Conservation (phyloP, 2,113 vertebrate genomes). For the cattle (Bos taurus) region ARS-UCD2.0 NC_037328.1:140077001-140077500, state of each 20-base stretch:
- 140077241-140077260: background rate
- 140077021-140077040: too few relatives aligned
- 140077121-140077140: background rate
- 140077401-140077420: background rate
- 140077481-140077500: accelerated
- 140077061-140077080: background rate
- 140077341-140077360: background rate
- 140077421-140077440: background rate
- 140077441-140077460: background rate
- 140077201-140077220: background rate
- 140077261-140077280: background rate
- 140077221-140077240: background rate
- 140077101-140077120: background rate
- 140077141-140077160: background rate
- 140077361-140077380: background rate
- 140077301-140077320: background rate
- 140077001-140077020: too few relatives aligned
- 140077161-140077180: background rate
- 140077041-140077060: accelerated
- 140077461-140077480: accelerated
- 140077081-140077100: background rate
- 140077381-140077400: background rate
- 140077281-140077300: background rate
- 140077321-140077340: background rate
- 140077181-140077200: background rate